Evolutionary conservation across 2,797 vertebrate species (phyloP).

Genomic region (Syngnathus rostellatus): DNA sequence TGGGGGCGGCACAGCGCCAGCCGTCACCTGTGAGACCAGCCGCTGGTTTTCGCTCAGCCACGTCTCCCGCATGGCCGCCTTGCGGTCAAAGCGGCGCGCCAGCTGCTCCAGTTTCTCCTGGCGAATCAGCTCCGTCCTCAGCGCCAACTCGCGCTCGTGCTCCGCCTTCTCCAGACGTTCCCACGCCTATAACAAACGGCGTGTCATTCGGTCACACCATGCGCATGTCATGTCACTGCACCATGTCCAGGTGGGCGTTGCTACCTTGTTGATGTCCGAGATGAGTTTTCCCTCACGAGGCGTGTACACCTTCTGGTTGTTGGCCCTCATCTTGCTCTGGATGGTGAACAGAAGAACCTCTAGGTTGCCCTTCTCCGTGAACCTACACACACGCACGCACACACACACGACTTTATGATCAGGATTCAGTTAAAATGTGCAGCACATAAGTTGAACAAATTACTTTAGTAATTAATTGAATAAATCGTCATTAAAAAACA

Average conservation of each 20-base stretch:
- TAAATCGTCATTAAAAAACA: too few species aligned
- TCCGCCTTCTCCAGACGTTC: conserved; percentile 98
- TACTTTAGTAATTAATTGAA: too few species aligned
- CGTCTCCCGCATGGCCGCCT: conserved; percentile 95
- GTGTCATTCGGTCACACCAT: too few species aligned
- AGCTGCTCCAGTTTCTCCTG: conserved; percentile 99
- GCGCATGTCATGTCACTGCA: too few species aligned
- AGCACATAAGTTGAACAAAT: too few species aligned
- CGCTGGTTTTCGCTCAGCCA: conserved; percentile 98
- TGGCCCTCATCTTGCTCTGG: conserved; percentile 97
- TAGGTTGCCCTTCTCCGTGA: conserved; percentile 94
- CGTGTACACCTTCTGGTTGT: conserved; percentile 96
- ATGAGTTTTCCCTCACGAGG: conserved; percentile 95
- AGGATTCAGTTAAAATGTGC: too few species aligned
- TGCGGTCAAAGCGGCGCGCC: conserved; percentile 90
- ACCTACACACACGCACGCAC: conserved; percentile 59
- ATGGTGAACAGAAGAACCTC: conserved; percentile 96
- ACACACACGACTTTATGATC: too few species aligned
- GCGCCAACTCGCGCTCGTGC: conserved; percentile 92
- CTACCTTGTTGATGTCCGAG: conserved; percentile 94
- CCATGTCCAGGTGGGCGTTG: background rate
- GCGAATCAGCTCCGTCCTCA: conserved; percentile 92
- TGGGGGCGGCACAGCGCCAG: fast-evolving
- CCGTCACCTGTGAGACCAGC: conserved; percentile 83
- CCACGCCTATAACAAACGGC: conserved; percentile 74